phyloP scores from a whole-genome alignment of 2,888 invertebrate genomes.

The Oscheius sp. region DNA sequence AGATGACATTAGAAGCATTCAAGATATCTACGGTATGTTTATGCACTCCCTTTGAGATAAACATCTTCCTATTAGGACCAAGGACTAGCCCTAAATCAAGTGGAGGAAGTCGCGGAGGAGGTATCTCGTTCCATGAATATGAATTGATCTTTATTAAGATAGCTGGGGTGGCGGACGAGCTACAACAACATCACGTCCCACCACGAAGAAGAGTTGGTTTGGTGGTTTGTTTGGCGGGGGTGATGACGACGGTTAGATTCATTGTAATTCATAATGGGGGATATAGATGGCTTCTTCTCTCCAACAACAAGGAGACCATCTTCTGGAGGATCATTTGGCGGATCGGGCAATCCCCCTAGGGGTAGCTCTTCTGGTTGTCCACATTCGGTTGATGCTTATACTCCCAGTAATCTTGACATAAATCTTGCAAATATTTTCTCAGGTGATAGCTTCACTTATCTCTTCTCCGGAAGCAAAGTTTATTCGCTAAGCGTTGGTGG shows the following conservation, averaged over 20 bases:
- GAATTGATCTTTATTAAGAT: neutral
- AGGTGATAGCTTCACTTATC: slow-evolving; percentile 51
- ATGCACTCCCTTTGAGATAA: neutral
- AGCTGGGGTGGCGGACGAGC: slow-evolving; percentile 26
- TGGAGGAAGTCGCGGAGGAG: slow-evolving; percentile 17
- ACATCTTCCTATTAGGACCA: slow-evolving; percentile 1
- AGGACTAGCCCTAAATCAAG: slow-evolving; percentile 6
- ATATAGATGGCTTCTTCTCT: no score
- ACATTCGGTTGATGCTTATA: slow-evolving; percentile 48
- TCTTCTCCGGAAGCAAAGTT: slow-evolving; percentile 61
- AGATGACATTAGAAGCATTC: slow-evolving; percentile 64
- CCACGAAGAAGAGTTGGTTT: slow-evolving; percentile 47
- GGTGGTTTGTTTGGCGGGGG: slow-evolving; percentile 50
- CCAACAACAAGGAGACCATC: slow-evolving; percentile 33
- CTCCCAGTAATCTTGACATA: slow-evolving; percentile 37
- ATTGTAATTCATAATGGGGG: slow-evolving; percentile 5
- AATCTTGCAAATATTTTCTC: neutral
- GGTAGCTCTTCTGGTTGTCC: slow-evolving; percentile 39
- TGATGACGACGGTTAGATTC: slow-evolving; percentile 29
- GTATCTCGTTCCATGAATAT: neutral
- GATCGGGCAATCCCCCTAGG: slow-evolving; percentile 10
- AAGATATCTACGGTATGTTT: slow-evolving; percentile 63
- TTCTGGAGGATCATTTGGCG: neutral
- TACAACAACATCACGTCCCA: slow-evolving; percentile 32
- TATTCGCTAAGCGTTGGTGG: slow-evolving; percentile 50